Evolutionary conservation across 2,888 invertebrate species (phyloP).

Genomic region (Rotaria macrura): DNA sequence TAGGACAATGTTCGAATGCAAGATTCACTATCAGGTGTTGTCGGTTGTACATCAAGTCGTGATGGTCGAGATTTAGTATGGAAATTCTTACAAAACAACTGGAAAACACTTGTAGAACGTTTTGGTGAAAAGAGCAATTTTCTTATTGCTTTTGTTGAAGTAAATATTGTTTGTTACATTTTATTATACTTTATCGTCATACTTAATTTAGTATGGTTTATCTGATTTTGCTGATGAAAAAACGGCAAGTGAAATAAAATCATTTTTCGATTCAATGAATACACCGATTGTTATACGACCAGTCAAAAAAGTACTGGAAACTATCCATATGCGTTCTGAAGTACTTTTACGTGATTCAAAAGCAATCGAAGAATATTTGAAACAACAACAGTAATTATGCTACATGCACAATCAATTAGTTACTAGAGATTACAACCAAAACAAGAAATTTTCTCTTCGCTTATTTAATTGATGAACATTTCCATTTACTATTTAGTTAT

Average conservation of each 20-base stretch:
- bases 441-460: background rate
- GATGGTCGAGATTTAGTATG: conserved; percentile 75
- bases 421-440: background rate
- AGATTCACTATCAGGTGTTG: conserved; percentile 76
- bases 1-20: conserved; percentile 81
- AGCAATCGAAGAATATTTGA: conserved; percentile 1
- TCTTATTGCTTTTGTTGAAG: background rate
- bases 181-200: background rate
- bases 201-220: background rate
- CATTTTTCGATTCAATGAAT: background rate
- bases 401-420: background rate
- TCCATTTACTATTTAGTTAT: background rate
- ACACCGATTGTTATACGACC: background rate
- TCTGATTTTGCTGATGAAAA: conserved; percentile 13
- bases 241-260: background rate
- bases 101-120: conserved; percentile 56
- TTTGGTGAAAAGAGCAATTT: conserved; percentile 17
- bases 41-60: conserved; percentile 57
- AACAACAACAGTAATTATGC: background rate
- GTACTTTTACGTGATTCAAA: conserved; percentile 12
- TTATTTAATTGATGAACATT: background rate
- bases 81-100: conserved; percentile 77
- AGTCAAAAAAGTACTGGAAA: conserved; percentile 8
- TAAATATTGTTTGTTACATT: background rate
- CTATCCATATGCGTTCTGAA: conserved; percentile 20